A percentile compares a stretch with the other conserved stretches of the same genome.
Evolutionary conservation across 2,888 invertebrate species (phyloP).

Genomic region (Autographa pulchrina): DNA sequence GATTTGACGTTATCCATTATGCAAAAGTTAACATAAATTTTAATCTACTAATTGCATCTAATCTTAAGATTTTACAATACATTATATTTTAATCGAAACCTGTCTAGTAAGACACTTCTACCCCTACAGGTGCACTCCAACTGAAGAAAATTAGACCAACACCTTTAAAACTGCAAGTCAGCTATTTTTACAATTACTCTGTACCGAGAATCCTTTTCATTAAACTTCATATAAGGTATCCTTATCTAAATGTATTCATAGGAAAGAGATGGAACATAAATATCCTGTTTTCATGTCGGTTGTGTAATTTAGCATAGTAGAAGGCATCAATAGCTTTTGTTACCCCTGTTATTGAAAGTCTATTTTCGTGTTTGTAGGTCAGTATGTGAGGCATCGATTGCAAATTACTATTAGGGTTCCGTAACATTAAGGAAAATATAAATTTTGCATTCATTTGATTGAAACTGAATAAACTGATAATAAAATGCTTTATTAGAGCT

Average conservation of each 20-base stretch:
- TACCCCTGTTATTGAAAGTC: constrained; percentile 59
- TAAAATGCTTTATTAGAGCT: background rate
- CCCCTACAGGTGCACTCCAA: constrained; percentile 44
- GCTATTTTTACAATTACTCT: constrained; percentile 34
- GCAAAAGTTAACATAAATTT: constrained; percentile 6
- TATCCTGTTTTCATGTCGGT: constrained; percentile 26
- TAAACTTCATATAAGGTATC: constrained; percentile 19
- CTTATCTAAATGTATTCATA: constrained; percentile 21
- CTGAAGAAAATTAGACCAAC: constrained; percentile 54
- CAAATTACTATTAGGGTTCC: constrained; percentile 35
- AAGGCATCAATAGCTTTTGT: constrained; percentile 64
- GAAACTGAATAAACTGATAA: background rate
- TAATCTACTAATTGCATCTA: background rate
- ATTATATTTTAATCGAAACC: background rate
- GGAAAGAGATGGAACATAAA: constrained; percentile 39
- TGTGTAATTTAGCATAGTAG: constrained; percentile 42
- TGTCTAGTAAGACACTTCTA: constrained; percentile 34
- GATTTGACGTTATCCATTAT: constrained; percentile 71
- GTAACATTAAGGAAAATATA: background rate
- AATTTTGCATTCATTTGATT: background rate
- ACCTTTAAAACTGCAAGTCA: constrained; percentile 68
- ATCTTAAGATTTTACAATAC: no score
- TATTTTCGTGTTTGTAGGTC: constrained; percentile 71
- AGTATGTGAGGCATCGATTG: constrained; percentile 62
- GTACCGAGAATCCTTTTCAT: constrained; percentile 33